Base-by-base conservation (phyloP, 1,140 invertebrate species). In the Ostrea edulis region DNA sequence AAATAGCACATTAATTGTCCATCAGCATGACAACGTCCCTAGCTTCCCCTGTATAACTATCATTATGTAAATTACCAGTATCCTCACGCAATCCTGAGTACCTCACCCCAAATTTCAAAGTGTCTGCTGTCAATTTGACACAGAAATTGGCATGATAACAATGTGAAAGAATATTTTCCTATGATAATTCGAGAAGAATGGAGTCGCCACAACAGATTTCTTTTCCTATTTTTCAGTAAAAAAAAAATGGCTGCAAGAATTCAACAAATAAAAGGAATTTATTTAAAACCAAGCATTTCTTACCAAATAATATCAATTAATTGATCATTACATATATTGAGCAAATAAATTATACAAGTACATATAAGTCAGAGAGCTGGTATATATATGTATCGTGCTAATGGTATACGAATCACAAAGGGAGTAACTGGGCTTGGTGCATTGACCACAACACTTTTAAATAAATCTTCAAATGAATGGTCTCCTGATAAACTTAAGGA, bases 391-490 rank as follows among this genome's bases (percentile, higher is more conserved):
- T n/a, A n/a, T n/a, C n/a, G n/a, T n/a, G n/a, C n/a, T n/a, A n/a
- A n/a, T n/a, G n/a, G n/a, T n/a, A n/a, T 20, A 62, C 8, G 0
- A 20, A n/a, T 62, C 1, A 20, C 55, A 17, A 62, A 62, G n/a
- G 55, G n/a, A 20, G 55, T 62, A n/a, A 5, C 55, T 62, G 68
- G 68, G 68, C 68, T 77, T 77, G 68, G 68, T 35, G 14, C 68
- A 77, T 77, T 77, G 68, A 77, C 68, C 68, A 77, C 8, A 29
- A 25, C 68, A 22, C 22, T 77, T 77, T n/a, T 62, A 62, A 62
- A 62, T 62, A 62, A 77, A 77, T 77, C 68, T 77, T 77, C 22
- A 29, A 14, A 25, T 77, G 68, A 77, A 77, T 77, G 68, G 68
- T 77, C 25, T 77, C 68, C 22, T 77, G 68, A 77, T 77, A 77